Base-by-base conservation (phyloP, 2,113 vertebrate genomes). In the Pantherophis guttatus region DNA sequence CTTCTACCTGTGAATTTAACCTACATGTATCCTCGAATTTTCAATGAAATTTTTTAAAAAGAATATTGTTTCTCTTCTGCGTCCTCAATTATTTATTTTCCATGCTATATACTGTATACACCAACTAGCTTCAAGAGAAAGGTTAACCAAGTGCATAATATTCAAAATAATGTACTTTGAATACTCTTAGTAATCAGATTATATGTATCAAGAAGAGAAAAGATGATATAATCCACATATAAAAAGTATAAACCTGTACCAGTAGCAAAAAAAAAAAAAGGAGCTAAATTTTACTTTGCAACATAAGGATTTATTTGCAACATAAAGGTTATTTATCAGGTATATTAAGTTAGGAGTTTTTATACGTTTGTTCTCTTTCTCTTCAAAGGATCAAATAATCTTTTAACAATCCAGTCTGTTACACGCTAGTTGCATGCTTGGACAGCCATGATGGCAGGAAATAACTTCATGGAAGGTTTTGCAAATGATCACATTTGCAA, bases 1-100 rank as follows among this genome's bases (percentile, higher is more conserved):
- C 96, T 94, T 96, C 91, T 12, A 44, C 90, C 95, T 96, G 88
- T 55, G 85, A 94, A 91, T 94, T 92, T 10, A 86, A 54, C 1
- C 3, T 85, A 4, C 24, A 6, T 55, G n/a, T 89, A 39, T 81
- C 26, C 48, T n/a, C 53, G 6, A 39, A 57, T 50, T 57, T 54
- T 62, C 57, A 26, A 39, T 3, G 48, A 33, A 23, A 19, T 55
- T 54, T 89, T n/a, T 3, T 48, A 70, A 59, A 55, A 81, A 75
- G 2, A 9, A 89, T 8, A n/a, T 55, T 89, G 7, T 44, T 62
- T 50, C 50, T 54, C 3, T n/a, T 62, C 21, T 89, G 15, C 21
- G 11, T 54, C 17, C 8, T 48, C 19, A 81, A 50, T 24, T 17
- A 19, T 57, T 62, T 62, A 62, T 89, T 92, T 89, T 89, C 87